These are phyloP conservation scores for Heterocephalus glaber DNA, from an alignment of 2,113 vertebrate species.

Conservation along the genomic window DNA sequence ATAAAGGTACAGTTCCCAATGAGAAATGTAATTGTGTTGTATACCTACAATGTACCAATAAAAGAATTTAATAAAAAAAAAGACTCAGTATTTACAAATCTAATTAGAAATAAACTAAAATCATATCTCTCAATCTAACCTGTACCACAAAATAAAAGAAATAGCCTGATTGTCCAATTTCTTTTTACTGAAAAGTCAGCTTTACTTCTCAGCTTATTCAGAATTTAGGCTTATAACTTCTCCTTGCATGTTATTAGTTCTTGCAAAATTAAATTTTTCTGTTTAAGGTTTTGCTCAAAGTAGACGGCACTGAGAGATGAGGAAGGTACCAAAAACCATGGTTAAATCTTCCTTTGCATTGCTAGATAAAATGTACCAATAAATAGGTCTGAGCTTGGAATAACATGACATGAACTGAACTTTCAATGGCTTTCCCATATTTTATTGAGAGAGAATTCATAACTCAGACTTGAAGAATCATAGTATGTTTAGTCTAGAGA, in stretches of 20 bases:
- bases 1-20: too few relatives aligned
- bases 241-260: neutral
- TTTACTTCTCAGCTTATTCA: slow-evolving; percentile 1
- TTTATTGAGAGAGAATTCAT: neutral
- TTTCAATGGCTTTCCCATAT: too few relatives aligned
- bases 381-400: neutral
- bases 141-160: neutral
- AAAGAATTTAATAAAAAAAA: too few relatives aligned
- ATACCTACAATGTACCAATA: too few relatives aligned
- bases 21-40: too few relatives aligned
- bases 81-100: neutral
- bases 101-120: neutral
- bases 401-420: neutral
- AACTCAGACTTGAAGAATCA: neutral
- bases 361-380: neutral
- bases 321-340: neutral
- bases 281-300: neutral
- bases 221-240: neutral
- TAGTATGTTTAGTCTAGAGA: neutral
- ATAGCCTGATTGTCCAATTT: neutral
- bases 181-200: neutral
- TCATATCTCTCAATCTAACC: neutral
- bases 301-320: neutral
- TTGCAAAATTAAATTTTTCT: neutral
- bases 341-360: neutral